phyloP scores from a whole-genome alignment of 2,113 vertebrate genomes.

The Anhinga anhinga region DNA sequence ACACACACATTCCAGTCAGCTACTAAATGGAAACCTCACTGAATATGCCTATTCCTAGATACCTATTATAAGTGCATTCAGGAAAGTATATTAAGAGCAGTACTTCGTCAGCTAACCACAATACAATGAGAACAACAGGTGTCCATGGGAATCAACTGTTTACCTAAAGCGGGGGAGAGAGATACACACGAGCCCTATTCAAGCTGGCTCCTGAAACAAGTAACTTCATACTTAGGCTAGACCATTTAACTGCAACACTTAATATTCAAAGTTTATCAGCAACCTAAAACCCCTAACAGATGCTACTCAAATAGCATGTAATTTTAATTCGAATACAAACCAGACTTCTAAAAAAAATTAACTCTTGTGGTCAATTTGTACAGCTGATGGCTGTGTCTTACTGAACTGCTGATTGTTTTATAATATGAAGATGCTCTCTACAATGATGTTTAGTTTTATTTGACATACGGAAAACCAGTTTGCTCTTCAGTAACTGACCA shows the following conservation, averaged over 20 bases:
- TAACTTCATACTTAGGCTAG: slow-evolving; percentile 8
- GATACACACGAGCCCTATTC: neutral
- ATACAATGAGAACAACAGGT: slow-evolving; percentile 11
- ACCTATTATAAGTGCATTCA: neutral
- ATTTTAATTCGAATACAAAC: neutral
- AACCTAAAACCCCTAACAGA: slow-evolving; percentile 27
- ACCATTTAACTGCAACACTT: neutral
- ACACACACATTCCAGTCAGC: neutral
- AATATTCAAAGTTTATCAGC: slow-evolving; percentile 11
- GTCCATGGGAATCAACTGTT: slow-evolving; percentile 6
- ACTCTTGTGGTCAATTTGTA: neutral
- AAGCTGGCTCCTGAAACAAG: neutral
- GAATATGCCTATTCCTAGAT: neutral
- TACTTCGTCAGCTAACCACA: neutral
- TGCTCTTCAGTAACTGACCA: neutral
- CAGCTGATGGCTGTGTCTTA: neutral
- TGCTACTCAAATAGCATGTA: neutral
- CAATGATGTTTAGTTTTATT: neutral
- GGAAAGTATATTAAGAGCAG: neutral
- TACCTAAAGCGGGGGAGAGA: neutral
- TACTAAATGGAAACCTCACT: slow-evolving; percentile 5
- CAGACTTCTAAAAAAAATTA: neutral
- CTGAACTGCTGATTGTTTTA: neutral
- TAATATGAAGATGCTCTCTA: neutral
- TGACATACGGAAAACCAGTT: neutral